Percentiles rank a stretch among this genome's conserved stretches.
These are phyloP conservation scores for Gymnopithys bicolor DNA, from an alignment of 2,797 vertebrate genomes.

Conservation along the genomic window DNA sequence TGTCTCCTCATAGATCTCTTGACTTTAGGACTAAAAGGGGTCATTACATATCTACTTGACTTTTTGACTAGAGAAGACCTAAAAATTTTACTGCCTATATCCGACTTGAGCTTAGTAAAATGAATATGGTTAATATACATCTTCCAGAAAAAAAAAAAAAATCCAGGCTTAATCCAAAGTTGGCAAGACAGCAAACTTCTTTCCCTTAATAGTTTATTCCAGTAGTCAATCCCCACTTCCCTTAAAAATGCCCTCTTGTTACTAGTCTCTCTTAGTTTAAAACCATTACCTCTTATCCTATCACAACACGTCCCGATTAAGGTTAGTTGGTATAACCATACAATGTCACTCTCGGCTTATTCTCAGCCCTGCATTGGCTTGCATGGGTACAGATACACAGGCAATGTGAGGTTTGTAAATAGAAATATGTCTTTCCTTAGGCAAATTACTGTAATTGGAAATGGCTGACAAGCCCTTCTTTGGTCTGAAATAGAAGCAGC, in stretches of 20 bases:
- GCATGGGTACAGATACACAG: not conserved
- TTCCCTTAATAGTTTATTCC: not conserved
- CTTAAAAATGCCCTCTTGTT: not conserved
- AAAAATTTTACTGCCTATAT: not conserved
- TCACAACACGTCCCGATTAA: not conserved
- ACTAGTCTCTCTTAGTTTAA: not conserved
- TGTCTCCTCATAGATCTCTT: not conserved
- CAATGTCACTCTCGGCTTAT: not conserved
- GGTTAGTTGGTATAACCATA: not conserved
- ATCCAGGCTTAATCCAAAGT: not conserved
- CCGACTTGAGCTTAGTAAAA: not conserved
- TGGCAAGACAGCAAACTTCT: not conserved
- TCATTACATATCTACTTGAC: not conserved
- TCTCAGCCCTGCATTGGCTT: not conserved
- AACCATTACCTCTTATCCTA: not conserved
- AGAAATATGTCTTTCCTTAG: not conserved
- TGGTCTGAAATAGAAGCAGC: slow-evolving; percentile 10
- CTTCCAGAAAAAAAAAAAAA: not conserved
- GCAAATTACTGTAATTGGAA: slow-evolving; percentile 3
- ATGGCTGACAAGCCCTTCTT: not conserved
- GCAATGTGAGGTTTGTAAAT: not conserved
- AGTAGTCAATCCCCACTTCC: not conserved
- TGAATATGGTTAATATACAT: not conserved
- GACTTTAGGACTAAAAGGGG: not conserved
- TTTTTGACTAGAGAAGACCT: not conserved